Conservation (phyloP, 1,140 invertebrate species). For the Planococcus citri region DNA sequence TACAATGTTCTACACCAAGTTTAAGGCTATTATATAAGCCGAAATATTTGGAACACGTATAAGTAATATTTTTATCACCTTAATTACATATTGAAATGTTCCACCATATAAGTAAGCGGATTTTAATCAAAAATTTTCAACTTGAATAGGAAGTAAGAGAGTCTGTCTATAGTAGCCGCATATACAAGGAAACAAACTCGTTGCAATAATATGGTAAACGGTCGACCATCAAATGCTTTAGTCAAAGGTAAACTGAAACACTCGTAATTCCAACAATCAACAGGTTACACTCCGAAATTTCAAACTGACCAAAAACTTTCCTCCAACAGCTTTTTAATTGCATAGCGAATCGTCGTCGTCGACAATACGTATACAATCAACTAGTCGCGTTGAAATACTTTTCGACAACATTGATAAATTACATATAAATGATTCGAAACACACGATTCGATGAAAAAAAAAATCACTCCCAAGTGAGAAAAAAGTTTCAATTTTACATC, state of each 20-base stretch:
- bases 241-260: not conserved
- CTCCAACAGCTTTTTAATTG: not conserved
- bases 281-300: not conserved
- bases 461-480: not conserved
- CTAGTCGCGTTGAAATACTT: not conserved
- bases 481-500: not conserved
- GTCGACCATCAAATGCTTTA: not conserved
- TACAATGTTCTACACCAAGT: not conserved
- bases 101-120: not conserved
- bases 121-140: not conserved
- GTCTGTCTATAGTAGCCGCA: too few relatives aligned
- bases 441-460: not conserved
- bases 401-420: not conserved
- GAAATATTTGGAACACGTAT: not conserved
- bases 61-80: slow-evolving; percentile 2
- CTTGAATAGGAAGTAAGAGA: too few relatives aligned
- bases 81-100: not conserved
- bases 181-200: too few relatives aligned
- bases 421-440: not conserved
- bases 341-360: not conserved
- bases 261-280: slow-evolving; percentile 2
- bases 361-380: not conserved
- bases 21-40: not conserved
- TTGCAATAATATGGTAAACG: too few relatives aligned
- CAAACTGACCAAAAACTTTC: slow-evolving; percentile 6